Conservation (phyloP, 2,113 vertebrate species). For the Acinonyx jubatus region DNA sequence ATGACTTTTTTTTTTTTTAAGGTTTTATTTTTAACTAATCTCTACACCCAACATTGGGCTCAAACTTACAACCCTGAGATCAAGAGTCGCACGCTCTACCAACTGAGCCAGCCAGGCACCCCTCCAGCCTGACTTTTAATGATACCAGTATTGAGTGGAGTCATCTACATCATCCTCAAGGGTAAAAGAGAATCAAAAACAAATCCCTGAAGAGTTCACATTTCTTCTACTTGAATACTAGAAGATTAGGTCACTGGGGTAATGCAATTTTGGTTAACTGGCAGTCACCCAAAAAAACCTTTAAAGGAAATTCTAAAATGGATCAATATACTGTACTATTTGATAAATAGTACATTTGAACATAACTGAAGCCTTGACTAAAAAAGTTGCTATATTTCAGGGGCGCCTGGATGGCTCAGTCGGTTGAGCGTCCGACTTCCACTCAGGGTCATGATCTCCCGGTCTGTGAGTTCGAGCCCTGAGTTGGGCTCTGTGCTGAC, state of each 20-base stretch:
- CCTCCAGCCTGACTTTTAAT: neutral
- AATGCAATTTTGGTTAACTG: neutral
- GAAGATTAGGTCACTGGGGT: neutral
- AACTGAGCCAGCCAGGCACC: neutral
- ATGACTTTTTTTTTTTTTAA: neutral
- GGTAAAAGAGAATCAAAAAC: neutral
- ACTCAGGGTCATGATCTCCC: too few relatives aligned
- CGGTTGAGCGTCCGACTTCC: too few relatives aligned
- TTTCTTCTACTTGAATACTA: neutral
- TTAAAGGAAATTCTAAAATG: conserved; percentile 19
- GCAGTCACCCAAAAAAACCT: conserved; percentile 8
- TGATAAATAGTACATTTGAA: neutral
- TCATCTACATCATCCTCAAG: neutral
- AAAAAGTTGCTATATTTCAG: neutral
- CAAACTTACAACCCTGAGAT: neutral
- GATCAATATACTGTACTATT: neutral
- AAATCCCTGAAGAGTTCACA: neutral
- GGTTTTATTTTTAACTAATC: neutral
- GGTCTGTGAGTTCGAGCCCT: too few relatives aligned
- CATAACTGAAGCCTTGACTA: neutral
- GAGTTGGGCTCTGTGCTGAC: too few relatives aligned
- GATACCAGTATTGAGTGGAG: neutral
- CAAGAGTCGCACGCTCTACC: neutral
- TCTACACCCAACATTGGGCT: neutral
- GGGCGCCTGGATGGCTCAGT: too few relatives aligned